Base-by-base conservation (phyloP, 2,888 invertebrate species). In the Sepiola atlantica region DNA sequence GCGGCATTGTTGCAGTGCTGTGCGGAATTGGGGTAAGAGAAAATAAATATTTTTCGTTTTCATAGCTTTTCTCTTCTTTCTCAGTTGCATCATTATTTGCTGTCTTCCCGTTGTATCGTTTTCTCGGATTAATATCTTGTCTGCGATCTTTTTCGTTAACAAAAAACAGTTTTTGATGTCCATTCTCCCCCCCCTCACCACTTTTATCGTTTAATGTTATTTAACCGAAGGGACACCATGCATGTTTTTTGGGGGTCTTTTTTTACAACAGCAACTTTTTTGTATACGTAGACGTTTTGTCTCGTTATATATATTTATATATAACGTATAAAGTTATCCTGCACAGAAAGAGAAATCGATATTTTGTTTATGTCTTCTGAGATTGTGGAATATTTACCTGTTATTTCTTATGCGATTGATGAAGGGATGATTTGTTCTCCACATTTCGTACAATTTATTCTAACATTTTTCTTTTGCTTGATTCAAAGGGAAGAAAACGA, bases 1-100 rank as follows among this genome's bases (percentile, higher is more conserved):
- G 97, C 96, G 96, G 97, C 96, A 96, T 96, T 96, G 96, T 96
- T 96, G 96, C 97, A 96, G 96, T 96, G 96, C 96, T 96, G 96
- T 97, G 96, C 96, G 96, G 95, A 95, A 96, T 95, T 96, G 96
- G 97, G 97, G 97, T 96, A 95, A 95, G 95, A 91, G 94, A 92
- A 94, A 10, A 77, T 10, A 77, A 77, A 77, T 77, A 77, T 93
- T 35, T 95, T 94, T 93, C 32, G 16, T n/a, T 77, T 32, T 32
- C n/a, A n/a, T 77, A 14, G n/a, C 32, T 32, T 16, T 45, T 77
- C 16, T n/a, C 14, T n/a, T 18, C 2, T 77, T 77, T 32, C 16
- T n/a, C 32, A 77, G n/a, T 77, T 77, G 77, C n/a, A n/a, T n/a
- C n/a, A 4, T 77, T n/a, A 77, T 32, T 14, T 77, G n/a, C 4